Base-by-base conservation (phyloP, 2,113 vertebrate genomes). In the Actenoides lindsayi region DNA sequence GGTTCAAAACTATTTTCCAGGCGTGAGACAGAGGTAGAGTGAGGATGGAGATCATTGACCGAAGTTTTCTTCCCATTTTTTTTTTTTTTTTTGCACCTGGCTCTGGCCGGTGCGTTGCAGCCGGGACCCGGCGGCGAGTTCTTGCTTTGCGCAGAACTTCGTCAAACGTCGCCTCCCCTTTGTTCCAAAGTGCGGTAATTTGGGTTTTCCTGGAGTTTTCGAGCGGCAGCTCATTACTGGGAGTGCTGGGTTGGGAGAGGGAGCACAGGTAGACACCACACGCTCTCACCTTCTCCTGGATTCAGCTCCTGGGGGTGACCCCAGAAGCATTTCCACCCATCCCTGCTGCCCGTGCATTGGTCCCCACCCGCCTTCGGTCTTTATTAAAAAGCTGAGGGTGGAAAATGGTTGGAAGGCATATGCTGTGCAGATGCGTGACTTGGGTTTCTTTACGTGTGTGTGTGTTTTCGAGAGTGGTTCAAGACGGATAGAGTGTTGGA, bases 381-480 rank as follows among this genome's bases (percentile, higher is more conserved):
- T 23, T 31, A 1, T 33, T 69, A 53, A 74, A 33, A 63, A 50
- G 10, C 14, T 6, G 16, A 20, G 41, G 19, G 12, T 20, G 62
- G 75, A 59, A 68, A 84, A 69, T 42, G 16, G 15, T 90, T 78
- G 69, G 44, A 60, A 92, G 76, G 71, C 90, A 86, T 70, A 11
- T 95, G 94, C 64, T 54, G 54, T 53, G 75, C 93, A 97, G 81
- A 95, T 88, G 94, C 27, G 9, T 11, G n/a, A 16, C 21, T 89
- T 64, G 4, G 6, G 41, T 65, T 85, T 65, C 78, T 41, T 54
- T 74, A 51, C 1, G 28, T 59, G 42, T 42, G 42, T 42, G 44
- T 46, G 48, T 50, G 48, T 50, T 53, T 53, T 53, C 51, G 31
- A 80, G 19, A 6, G 25, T 33, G 27, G 53, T 35, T 87, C 60